A percentile compares a stretch with the other conserved stretches of the same genome.
phyloP scores from a whole-genome alignment of 2,888 invertebrate species.

The Pantelozetes paolii region DNA sequence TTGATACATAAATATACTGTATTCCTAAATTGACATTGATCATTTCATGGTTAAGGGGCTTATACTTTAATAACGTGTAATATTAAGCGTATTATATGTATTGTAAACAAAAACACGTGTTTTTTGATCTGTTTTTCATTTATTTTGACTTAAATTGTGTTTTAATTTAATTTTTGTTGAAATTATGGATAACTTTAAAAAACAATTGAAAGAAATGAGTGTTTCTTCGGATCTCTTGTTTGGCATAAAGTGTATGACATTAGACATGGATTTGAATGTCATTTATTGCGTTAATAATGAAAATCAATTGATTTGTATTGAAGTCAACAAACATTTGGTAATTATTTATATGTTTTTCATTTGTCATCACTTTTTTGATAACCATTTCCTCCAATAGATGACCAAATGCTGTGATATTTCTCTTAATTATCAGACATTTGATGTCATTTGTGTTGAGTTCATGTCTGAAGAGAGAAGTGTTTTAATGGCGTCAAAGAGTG shows the following conservation, averaged over 20 bases:
- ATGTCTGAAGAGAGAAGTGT: constrained; percentile 30
- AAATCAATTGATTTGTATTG: not conserved
- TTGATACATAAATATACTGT: no score
- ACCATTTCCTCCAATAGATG: not conserved
- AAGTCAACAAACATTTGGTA: constrained; percentile 5
- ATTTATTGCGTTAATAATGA: not conserved
- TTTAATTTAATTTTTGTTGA: not conserved
- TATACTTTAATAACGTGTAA: no score
- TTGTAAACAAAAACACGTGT: constrained; percentile 11
- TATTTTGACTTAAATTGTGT: no score
- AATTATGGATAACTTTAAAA: constrained; percentile 15
- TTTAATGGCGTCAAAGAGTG: not conserved
- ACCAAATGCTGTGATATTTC: not conserved
- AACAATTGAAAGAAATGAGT: not conserved
- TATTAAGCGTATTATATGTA: not conserved
- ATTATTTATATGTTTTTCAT: not conserved
- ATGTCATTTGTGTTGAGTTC: constrained; percentile 8
- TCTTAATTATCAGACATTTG: not conserved
- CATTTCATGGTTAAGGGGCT: no score
- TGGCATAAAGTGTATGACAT: not conserved
- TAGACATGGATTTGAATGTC: constrained; percentile 25
- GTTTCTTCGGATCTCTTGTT: not conserved
- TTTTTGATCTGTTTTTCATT: not conserved
- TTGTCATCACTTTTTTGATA: not conserved
- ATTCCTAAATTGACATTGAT: no score